Percentiles rank a stretch among this genome's conserved stretches.
These are phyloP conservation scores for Tineola bisselliella DNA, from an alignment of 2,888 invertebrate genomes.

Conservation along the genomic window DNA sequence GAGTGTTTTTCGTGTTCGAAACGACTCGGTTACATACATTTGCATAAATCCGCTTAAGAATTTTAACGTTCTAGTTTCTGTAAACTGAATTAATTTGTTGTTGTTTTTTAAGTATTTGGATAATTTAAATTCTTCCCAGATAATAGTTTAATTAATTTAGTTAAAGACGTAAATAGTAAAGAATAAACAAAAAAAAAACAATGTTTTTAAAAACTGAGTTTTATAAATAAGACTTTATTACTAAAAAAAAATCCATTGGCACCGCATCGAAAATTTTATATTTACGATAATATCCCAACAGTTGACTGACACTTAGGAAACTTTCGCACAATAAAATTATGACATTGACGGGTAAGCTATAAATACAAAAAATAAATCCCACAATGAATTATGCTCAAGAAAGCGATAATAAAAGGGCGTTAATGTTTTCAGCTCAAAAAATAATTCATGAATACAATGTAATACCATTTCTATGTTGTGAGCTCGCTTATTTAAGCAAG, in stretches of 20 bases:
- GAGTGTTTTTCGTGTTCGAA: background rate
- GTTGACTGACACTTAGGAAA: no score
- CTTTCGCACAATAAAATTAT: no score
- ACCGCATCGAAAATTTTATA: no score
- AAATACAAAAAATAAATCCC: background rate
- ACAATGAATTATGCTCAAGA: background rate
- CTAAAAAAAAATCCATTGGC: no score
- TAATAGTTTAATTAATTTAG: no score
- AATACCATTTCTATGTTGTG: background rate
- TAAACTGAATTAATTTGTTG: slow-evolving; percentile 5
- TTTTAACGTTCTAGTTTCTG: background rate
- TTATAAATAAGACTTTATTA: no score
- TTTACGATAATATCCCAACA: no score
- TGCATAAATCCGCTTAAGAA: slow-evolving; percentile 2
- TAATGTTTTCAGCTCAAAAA: background rate
- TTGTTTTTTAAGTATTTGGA: background rate
- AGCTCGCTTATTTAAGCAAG: background rate
- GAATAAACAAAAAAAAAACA: no score
- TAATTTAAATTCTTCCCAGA: no score
- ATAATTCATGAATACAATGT: background rate
- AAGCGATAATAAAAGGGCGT: background rate
- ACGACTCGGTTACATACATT: slow-evolving; percentile 5
- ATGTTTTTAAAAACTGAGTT: no score
- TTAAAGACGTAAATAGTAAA: no score
- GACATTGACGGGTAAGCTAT: background rate